Percentiles rank a stretch among this genome's conserved stretches.
Conservation (phyloP, 2,888 invertebrate genomes). For the Theretra japonica region DNA sequence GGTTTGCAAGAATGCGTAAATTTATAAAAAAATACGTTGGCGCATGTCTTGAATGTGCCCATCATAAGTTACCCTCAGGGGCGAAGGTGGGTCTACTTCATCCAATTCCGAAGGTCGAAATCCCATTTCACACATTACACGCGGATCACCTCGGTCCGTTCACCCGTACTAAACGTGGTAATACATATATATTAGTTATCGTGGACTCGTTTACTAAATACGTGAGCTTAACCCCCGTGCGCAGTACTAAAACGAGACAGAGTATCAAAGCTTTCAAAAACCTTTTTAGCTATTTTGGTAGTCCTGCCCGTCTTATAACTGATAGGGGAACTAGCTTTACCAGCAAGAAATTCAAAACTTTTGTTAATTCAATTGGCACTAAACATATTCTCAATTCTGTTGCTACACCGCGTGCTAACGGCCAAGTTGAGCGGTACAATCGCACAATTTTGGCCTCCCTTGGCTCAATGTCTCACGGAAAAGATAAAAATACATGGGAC, state of each 20-base stretch:
- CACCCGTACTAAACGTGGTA: constrained; percentile 30
- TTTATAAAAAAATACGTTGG: constrained; percentile 29
- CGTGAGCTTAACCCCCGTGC: constrained; percentile 33
- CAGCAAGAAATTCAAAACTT: neutral
- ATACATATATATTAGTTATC: constrained; percentile 33
- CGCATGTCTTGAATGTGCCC: constrained; percentile 30
- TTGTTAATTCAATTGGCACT: neutral
- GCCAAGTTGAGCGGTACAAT: constrained; percentile 35
- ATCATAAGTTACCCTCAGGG: constrained; percentile 23
- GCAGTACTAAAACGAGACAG: constrained; percentile 33
- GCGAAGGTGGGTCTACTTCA: constrained; percentile 5
- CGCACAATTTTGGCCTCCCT: constrained; percentile 22
- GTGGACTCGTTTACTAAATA: constrained; percentile 39
- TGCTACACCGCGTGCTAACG: constrained; percentile 31
- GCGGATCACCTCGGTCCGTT: constrained; percentile 33
- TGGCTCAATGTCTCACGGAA: neutral
- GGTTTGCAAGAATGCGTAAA: neutral
- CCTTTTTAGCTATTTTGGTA: neutral
- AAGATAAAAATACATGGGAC: neutral
- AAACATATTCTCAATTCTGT: neutral
- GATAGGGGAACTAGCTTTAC: neutral
- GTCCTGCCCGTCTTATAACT: neutral
- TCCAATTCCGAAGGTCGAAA: constrained; percentile 28
- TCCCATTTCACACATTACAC: constrained; percentile 30
- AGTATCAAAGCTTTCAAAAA: constrained; percentile 27